Conservation (phyloP, 2,888 invertebrate genomes). For the Meteorus colon region DNA sequence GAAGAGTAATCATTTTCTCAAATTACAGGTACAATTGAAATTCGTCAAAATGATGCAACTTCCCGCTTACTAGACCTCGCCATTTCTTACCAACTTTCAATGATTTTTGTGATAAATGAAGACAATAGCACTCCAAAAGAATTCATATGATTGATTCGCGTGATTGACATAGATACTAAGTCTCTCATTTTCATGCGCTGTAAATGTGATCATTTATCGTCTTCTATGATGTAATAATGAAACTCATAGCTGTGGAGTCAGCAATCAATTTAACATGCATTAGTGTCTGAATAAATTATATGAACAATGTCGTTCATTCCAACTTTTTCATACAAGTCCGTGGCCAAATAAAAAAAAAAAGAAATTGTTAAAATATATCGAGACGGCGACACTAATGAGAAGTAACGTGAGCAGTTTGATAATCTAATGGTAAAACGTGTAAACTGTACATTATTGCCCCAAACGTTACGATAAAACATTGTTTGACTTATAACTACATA, state of each 20-base stretch:
- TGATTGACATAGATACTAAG: not conserved
- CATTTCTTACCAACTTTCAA: slow-evolving; percentile 7
- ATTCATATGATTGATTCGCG: not conserved
- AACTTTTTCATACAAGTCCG: not conserved
- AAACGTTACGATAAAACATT: slow-evolving; percentile 18
- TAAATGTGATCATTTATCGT: not conserved
- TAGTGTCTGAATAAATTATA: not conserved
- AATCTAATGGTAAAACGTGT: slow-evolving; percentile 33
- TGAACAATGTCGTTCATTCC: not conserved
- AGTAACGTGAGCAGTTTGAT: slow-evolving; percentile 28
- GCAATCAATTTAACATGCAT: not conserved
- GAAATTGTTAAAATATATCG: slow-evolving; percentile 25
- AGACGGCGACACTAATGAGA: not conserved
- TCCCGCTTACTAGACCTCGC: not conserved
- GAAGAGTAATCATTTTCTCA: slow-evolving; percentile 32
- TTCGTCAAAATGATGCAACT: slow-evolving; percentile 11
- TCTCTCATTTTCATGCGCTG: not conserved
- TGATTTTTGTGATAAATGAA: not conserved
- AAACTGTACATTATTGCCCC: slow-evolving; percentile 35
- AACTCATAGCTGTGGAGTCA: not conserved
- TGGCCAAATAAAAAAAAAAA: slow-evolving; percentile 29
- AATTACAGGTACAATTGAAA: slow-evolving; percentile 49
- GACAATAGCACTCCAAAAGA: not conserved
- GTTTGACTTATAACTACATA: slow-evolving; percentile 1
- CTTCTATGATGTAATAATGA: not conserved